Evolutionary conservation across 2,888 invertebrate species (phyloP), one percentile per base, ranked within the genome.

Genomic region (Gisinianus flammeolus): DNA sequence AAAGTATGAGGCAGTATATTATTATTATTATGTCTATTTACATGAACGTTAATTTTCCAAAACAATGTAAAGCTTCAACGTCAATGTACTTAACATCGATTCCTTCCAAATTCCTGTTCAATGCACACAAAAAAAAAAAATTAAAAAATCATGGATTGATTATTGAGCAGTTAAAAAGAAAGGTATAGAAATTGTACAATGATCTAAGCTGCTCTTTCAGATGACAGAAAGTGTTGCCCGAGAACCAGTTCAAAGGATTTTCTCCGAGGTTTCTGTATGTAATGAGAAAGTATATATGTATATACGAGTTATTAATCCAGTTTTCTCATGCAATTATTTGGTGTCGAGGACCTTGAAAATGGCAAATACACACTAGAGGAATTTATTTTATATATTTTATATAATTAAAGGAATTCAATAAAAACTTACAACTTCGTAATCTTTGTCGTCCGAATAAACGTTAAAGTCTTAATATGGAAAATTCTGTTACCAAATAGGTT

Each of bases 11-110:
- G n/a, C n/a, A n/a, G n/a, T n/a, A n/a, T n/a, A n/a, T n/a, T n/a
- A 52, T 31, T 22, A 24, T n/a, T 10, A 0, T 30, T 52, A 35
- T 58, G 33, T 62, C 8, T 1, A 74, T n/a, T 28, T 78, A 86
- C 87, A 86, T 86, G 89, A 86, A 91, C 87, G 78, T n/a, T n/a
- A 89, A 89, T 78, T 90, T 88, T 28, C 87, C 81, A 78, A 91
- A 86, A 2, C 85, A 81, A 52, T 87, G 86, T 77, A 92, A 89
- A 35, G 89, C 87, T 30, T 87, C 86, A 62, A 89, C 88, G 71
- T 90, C 88, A 12, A 90, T 88, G 79, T 85, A 85, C 79, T 86
- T 85, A 79, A 90, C 86, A 68, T 87, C 86, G 86, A 90, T 90
- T 79, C 87, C 86, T 70, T 88, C 87, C 83, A 90, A 86, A 81